These are phyloP conservation scores for Strix uralensis DNA, from an alignment of 2,113 vertebrate species.

Conservation along the genomic window DNA sequence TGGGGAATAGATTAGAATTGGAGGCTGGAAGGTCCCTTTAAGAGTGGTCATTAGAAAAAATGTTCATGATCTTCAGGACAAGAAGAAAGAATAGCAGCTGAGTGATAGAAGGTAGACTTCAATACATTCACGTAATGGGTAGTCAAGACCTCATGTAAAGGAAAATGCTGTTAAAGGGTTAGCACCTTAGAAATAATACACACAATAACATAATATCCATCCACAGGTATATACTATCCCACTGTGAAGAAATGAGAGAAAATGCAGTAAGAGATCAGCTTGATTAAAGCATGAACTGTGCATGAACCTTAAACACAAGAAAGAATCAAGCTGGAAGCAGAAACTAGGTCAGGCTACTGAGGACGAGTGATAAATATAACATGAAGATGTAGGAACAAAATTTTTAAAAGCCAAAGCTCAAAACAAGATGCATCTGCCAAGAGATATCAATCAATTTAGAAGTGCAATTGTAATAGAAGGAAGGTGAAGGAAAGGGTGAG, in stretches of 20 bases:
- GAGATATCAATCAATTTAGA: conserved; percentile 31
- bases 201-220: not conserved
- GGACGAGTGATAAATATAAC: conserved; percentile 43
- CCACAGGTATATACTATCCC: not conserved
- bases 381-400: conserved; percentile 18
- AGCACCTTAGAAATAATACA: not conserved
- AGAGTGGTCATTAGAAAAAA: not conserved
- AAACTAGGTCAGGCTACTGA: conserved; percentile 51
- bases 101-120: not conserved
- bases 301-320: not conserved
- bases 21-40: not conserved
- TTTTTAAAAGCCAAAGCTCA: conserved; percentile 15
- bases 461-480: not conserved
- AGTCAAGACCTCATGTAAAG: not conserved
- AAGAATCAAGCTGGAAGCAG: conserved; percentile 4
- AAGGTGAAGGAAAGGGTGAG: conserved; percentile 8
- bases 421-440: conserved; percentile 21
- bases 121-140: not conserved
- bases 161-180: not conserved
- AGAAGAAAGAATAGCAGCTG: not conserved
- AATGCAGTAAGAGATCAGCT: not conserved
- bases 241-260: not conserved
- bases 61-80: not conserved
- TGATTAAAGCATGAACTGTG: conserved; percentile 21
- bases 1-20: not conserved